Evolutionary conservation across 2,888 invertebrate genomes (phyloP), one percentile per base, ranked within the genome.

Genomic region (Molanna angustata): DNA sequence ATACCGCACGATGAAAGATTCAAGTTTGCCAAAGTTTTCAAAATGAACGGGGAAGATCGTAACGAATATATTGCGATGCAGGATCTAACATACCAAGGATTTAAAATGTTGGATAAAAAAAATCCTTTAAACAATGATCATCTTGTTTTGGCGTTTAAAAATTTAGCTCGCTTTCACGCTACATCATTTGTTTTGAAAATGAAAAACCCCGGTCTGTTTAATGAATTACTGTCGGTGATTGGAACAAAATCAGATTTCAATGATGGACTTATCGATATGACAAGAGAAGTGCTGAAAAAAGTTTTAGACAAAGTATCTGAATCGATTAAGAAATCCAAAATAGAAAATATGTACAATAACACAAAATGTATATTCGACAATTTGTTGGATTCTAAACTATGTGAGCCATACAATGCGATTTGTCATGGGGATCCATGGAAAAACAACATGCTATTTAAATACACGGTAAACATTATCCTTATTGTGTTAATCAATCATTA

Each of bases 401-500:
- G 13, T 13, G 4, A n/a, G 4, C 54, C 54, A 1, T 54, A 54
- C 43, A 54, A 43, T 19, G 52, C 47, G 3, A 42, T 57, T 13
- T 57, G 52, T 18, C 57, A 57, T 19, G 57, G 57, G 2, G 57
- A 57, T 37, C 44, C 50, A 7, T 54, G 52, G 54, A 42, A 27
- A 11, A 54, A 57, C 27, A 57, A 57, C 13, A 46, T 54, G 9
- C 17, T 57, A 2, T 57, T 52, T 21, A 57, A 57, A 49, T 57
- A 57, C 22, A 19, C 52, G 54, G 57, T 57, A 21, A 41, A 11
- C 18, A 13, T 27, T 27, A 33, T 14, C 11, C 11, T 27, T 7
- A 7, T 7, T 27, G 11, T 27, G 11, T 27, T 7, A 6, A 27
- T 27, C 6, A 7, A 27, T 27, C 27, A 7, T 7, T 7, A n/a